Evolutionary conservation across 2,113 vertebrate genomes (phyloP), one percentile per base, ranked within the genome.

Genomic region (Hippocampus abdominalis): DNA sequence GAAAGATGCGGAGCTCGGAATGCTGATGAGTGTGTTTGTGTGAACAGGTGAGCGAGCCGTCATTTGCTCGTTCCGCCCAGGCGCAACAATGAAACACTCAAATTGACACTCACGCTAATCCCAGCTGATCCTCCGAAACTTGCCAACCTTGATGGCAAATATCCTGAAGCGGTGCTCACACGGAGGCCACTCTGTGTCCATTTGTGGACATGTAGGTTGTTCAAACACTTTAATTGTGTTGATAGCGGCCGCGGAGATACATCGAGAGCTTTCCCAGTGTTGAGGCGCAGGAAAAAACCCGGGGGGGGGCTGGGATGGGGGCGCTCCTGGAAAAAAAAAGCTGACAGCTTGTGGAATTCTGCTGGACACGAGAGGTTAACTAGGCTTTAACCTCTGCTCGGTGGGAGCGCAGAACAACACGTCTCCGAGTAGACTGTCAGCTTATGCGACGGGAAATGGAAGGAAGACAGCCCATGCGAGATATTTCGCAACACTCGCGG

Each of bases 31-130:
- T 86, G 70, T 77, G 78, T 88, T 75, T 90, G 86, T 89, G 84
- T 92, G 88, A 88, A 90, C 89, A 92, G 89, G 89, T 92, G 90
- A 90, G 81, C 83, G 78, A 81, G 76, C 84, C 79, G 60, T 65
- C 49, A 39, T 72, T 79, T 81, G 76, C 29, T n/a, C 13, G 78
- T 74, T 78, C 66, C 42, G 77, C 71, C 69, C 64, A 12, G 23
- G 74, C 61, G 67, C 75, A 76, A 76, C 44, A 60, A 49, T 69
- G 70, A 81, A 79, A 73, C 63, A 65, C 67, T 84, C 75, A 83
- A 69, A 84, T 75, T 81, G 70, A 79, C 82, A 65, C 25, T 9
- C 69, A 73, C 69, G 70, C 71, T 79, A 81, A 86, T 80, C 84
- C 81, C 73, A 68, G 70, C 72, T 73, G 76, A 81, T 83, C 74